Conservation (phyloP, 2,888 invertebrate genomes). For the Cylloceria caligata region DNA sequence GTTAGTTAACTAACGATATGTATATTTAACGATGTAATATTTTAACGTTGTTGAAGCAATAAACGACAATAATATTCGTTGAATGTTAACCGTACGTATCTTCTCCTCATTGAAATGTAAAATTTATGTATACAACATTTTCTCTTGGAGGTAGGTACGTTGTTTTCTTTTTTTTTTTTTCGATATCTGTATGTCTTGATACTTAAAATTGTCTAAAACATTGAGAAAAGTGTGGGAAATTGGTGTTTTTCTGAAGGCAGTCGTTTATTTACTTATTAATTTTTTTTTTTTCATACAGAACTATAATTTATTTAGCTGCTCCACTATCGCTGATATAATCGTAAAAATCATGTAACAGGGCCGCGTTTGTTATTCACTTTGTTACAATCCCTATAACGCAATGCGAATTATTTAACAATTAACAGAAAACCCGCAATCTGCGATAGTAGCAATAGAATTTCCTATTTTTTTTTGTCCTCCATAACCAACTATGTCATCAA, state of each 20-base stretch:
- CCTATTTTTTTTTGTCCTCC: neutral
- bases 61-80: conserved; percentile 68
- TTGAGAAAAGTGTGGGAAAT: no score
- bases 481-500: conserved; percentile 5
- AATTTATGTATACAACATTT: neutral
- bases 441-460: conserved; percentile 42
- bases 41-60: conserved; percentile 71
- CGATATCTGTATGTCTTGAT: no score
- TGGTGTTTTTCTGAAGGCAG: neutral
- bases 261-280: neutral
- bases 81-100: conserved; percentile 6
- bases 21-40: conserved; percentile 77
- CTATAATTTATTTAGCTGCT: conserved; percentile 23
- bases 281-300: conserved; percentile 5
- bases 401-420: conserved; percentile 13
- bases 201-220: no score
- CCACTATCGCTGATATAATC: conserved; percentile 6
- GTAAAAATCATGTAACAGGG: conserved; percentile 3
- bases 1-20: conserved; percentile 73
- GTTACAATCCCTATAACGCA: conserved; percentile 35
- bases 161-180: no score
- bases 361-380: neutral
- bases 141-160: no score
- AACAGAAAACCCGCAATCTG: conserved; percentile 13
- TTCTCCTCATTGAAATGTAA: neutral